Conservation (phyloP, 2,888 invertebrate species). For the Amphipoea lucens region DNA sequence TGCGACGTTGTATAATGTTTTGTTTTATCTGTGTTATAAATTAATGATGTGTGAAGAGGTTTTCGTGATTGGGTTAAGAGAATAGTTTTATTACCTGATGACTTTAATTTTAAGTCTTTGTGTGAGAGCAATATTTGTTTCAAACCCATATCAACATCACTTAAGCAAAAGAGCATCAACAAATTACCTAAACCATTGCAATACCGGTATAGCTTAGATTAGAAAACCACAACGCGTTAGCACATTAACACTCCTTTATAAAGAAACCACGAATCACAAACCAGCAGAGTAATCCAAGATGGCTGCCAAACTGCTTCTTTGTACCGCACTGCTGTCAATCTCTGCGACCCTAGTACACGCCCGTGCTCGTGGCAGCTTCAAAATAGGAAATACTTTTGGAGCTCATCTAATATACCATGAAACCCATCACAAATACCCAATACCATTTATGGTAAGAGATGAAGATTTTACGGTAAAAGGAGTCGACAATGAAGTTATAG, state of each 20-base stretch:
- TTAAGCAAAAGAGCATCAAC: background rate
- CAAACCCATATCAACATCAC: background rate
- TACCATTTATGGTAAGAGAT: conserved; percentile 57
- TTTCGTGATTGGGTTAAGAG: conserved; percentile 33
- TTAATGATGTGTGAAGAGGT: conserved; percentile 49
- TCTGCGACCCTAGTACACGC: conserved; percentile 16
- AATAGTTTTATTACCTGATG: conserved; percentile 37
- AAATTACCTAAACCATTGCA: conserved; percentile 23
- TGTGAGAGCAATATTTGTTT: background rate
- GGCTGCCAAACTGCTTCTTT: conserved; percentile 42
- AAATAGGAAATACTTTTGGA: conserved; percentile 46
- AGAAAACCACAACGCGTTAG: conserved; percentile 35
- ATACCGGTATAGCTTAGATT: background rate
- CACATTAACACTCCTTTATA: conserved; percentile 37
- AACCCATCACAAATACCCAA: conserved; percentile 58
- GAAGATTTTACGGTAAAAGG: conserved; percentile 61
- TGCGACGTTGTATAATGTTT: conserved; percentile 56
- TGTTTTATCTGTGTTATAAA: conserved; percentile 53
- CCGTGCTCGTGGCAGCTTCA: conserved; percentile 34
- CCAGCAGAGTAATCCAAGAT: conserved; percentile 44
- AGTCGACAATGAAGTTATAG: conserved; percentile 56
- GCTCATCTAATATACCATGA: conserved; percentile 66
- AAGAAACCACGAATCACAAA: background rate
- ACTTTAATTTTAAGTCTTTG: background rate
- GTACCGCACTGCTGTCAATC: conserved; percentile 26